phyloP scores from a whole-genome alignment of 2,113 vertebrate genomes.

The Pseudopodoces humilis region DNA sequence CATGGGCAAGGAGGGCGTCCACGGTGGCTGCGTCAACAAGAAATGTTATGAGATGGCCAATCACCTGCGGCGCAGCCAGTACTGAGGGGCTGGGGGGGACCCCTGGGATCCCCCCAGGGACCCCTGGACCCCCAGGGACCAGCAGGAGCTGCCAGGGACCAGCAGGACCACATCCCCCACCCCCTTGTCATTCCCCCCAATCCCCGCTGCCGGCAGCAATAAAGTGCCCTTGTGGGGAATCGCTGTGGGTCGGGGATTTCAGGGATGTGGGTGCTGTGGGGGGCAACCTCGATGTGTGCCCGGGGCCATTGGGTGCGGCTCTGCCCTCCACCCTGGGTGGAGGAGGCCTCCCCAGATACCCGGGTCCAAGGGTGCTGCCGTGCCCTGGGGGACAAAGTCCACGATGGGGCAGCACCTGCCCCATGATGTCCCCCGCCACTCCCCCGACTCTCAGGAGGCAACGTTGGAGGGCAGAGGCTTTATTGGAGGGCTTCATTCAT shows the following conservation, averaged over 20 bases:
- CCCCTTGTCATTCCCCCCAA: not conserved
- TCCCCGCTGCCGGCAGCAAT: slow-evolving; percentile 14
- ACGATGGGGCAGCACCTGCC: accelerated
- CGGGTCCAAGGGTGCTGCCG: not conserved
- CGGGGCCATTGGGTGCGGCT: not conserved
- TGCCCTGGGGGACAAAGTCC: not conserved
- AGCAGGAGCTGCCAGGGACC: not conserved
- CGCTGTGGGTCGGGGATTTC: not conserved
- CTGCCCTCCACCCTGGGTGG: not conserved
- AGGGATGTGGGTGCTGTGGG: not conserved
- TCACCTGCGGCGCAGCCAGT: slow-evolving; percentile 19
- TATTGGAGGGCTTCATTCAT: not conserved
- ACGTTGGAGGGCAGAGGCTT: not conserved
- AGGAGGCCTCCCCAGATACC: not conserved
- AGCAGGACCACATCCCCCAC: not conserved
- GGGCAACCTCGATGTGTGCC: not conserved
- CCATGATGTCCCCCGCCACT: not conserved
- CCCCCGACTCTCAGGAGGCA: not conserved
- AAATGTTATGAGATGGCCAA: slow-evolving; percentile 1
- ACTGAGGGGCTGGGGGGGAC: not conserved
- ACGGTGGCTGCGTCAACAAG: slow-evolving; percentile 1
- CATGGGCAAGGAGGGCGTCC: slow-evolving; percentile 14
- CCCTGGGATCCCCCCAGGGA: not conserved
- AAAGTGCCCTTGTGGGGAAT: not conserved
- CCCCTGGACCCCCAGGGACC: not conserved